Evolutionary conservation across 1,140 invertebrate genomes (phyloP).

Genomic region (Lerema accius): DNA sequence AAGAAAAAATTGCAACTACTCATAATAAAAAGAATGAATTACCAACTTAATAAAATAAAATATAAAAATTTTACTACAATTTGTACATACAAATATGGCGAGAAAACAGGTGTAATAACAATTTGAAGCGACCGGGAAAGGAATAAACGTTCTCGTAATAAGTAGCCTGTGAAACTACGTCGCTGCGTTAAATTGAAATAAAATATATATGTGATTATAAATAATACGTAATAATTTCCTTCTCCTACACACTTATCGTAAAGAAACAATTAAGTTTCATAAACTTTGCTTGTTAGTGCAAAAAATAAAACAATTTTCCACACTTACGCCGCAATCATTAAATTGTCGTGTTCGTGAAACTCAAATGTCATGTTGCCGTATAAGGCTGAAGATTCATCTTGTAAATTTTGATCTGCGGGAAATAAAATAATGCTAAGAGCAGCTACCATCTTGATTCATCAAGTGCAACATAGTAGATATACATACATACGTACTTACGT

Average conservation of each 20-base stretch:
- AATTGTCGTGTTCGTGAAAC: constrained; percentile 24
- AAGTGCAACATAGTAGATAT: too few relatives aligned
- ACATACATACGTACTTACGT: too few relatives aligned
- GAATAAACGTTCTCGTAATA: constrained; percentile 13
- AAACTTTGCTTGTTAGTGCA: constrained; percentile 30
- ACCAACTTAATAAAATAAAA: too few relatives aligned
- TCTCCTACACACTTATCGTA: constrained; percentile 26
- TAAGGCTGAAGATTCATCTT: constrained; percentile 18
- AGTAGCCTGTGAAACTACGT: not conserved
- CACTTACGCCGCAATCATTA: constrained; percentile 25
- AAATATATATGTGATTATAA: constrained; percentile 31
- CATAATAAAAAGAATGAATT: too few relatives aligned
- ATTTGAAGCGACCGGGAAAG: constrained; percentile 6
- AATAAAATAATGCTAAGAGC: not conserved
- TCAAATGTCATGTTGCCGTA: constrained; percentile 25
- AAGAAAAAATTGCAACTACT: too few relatives aligned
- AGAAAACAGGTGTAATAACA: not conserved
- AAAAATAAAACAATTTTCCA: constrained; percentile 25
- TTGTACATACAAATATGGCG: too few relatives aligned
- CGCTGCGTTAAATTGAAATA: constrained; percentile 19
- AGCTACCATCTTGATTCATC: not conserved
- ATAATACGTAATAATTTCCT: constrained; percentile 21
- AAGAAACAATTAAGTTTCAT: constrained; percentile 24
- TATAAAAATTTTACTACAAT: too few relatives aligned
- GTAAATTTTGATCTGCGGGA: constrained; percentile 15